Base-by-base conservation (phyloP, 2,888 invertebrate species). In the Agrypnus murinus region DNA sequence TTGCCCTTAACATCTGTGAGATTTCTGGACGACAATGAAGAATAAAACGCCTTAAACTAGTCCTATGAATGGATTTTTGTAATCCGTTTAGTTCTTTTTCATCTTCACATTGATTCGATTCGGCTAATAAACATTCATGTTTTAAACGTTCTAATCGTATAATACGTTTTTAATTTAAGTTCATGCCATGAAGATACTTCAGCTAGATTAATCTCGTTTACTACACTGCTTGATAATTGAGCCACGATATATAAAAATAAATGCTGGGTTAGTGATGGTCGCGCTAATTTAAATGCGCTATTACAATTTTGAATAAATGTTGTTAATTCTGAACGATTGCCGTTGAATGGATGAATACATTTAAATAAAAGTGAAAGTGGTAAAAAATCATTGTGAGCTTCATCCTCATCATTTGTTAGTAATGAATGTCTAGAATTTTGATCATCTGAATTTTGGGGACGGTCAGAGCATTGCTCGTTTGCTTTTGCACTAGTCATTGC, bases 1-100 rank as follows among this genome's bases (percentile, higher is more conserved):
- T 31, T 14, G 68, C 71, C 32, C 68, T 63, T 6, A 71, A 45
- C 63, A 71, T 71, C 58, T 71, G 71, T 9, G 64, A 69, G 31
- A 72, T 72, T 46, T 71, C 64, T 2, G 71, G 43, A 19, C 14
- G 40, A 32, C 63, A 65, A 45, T 72, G 65, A 5, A 72, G 31
- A n/a, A 69, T 72, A 43, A 72, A 72, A 15, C 72, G 40, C 17
- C 72, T 48, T 6, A 72, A 36, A 10, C 65, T 65, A n/a, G 69
- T 72, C 36, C 36, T 9, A n/a, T 65, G 53, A 4, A 72, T 72
- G 15, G n/a, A 50, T 50, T n/a, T 46, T 46, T 46, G 9, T 6
- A 38, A 10, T 9, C 46, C 46, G 8, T 3, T 19, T 46, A 46
- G 19, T 12, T 46, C 46, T 2, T 9, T 19, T 9, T 9, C 1